Evolutionary conservation across 2,113 vertebrate species (phyloP).

Genomic region (Grallaria varia): DNA sequence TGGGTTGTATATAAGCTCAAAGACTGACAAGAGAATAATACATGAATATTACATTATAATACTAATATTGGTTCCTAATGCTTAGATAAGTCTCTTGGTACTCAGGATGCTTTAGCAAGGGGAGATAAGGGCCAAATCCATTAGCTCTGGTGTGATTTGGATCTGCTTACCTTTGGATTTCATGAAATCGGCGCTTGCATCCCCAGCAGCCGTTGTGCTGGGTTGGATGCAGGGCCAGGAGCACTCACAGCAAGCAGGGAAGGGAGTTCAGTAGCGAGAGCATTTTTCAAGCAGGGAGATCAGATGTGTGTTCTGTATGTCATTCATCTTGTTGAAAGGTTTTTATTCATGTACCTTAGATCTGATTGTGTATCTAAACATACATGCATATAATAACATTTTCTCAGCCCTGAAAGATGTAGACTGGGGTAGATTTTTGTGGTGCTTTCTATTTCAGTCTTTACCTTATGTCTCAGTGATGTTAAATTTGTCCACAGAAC

Average conservation of each 20-base stretch:
- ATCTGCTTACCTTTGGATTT: constrained; percentile 55
- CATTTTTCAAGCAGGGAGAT: background rate
- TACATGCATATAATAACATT: background rate
- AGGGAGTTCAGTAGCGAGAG: background rate
- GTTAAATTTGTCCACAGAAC: background rate
- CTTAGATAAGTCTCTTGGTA: constrained; percentile 37
- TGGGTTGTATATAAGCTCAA: background rate
- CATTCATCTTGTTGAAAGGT: constrained; percentile 4
- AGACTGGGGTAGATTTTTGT: background rate
- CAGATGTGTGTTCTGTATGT: background rate
- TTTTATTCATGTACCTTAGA: background rate
- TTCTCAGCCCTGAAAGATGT: background rate
- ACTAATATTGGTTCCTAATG: constrained; percentile 35
- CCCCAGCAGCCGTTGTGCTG: background rate
- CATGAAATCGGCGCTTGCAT: background rate
- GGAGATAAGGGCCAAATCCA: constrained; percentile 53
- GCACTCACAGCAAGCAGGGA: background rate
- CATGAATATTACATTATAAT: constrained; percentile 35
- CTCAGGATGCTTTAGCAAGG: constrained; percentile 3
- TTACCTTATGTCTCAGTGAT: background rate
- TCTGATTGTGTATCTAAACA: background rate
- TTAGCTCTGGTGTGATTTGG: constrained; percentile 49
- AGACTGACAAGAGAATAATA: constrained; percentile 34
- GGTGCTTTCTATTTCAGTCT: background rate
- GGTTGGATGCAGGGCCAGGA: background rate